Conservation (phyloP, 2,113 vertebrate species). For the Channa argus region DNA sequence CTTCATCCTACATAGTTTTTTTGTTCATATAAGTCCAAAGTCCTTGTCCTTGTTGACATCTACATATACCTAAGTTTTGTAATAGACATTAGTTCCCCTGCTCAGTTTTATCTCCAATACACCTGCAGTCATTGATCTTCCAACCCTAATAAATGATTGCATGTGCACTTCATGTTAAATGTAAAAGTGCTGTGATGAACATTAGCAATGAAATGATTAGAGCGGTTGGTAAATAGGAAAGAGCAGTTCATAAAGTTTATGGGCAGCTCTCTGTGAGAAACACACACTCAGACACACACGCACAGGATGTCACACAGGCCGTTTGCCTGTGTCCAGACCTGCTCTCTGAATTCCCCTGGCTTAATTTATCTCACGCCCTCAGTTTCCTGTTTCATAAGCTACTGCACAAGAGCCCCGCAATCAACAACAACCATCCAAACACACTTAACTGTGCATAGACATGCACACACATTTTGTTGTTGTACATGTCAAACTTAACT, state of each 20-base stretch:
- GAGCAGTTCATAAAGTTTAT: constrained; percentile 65
- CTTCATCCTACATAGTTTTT: not conserved
- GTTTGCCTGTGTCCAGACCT: constrained; percentile 74
- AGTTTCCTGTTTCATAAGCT: constrained; percentile 83
- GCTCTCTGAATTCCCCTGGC: constrained; percentile 79
- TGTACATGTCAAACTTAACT: constrained; percentile 41
- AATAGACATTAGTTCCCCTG: not conserved
- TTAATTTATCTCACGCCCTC: constrained; percentile 81
- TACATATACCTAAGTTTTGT: not conserved
- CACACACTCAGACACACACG: constrained; percentile 22
- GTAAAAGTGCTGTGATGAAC: not conserved
- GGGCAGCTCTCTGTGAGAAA: constrained; percentile 33
- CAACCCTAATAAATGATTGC: not conserved
- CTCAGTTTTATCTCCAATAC: not conserved
- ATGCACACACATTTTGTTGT: constrained; percentile 39
- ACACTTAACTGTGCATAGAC: not conserved
- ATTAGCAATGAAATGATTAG: constrained; percentile 19
- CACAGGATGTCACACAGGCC: constrained; percentile 63
- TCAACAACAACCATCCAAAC: constrained; percentile 61
- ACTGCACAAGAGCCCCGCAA: constrained; percentile 56
- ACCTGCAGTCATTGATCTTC: not conserved
- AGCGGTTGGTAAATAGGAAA: constrained; percentile 43
- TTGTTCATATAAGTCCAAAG: not conserved
- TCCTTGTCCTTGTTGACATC: too few relatives aligned
- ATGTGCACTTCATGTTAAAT: constrained; percentile 22